phyloP scores from a whole-genome alignment of 2,113 vertebrate genomes.

The Vulpes ferrilata region DNA sequence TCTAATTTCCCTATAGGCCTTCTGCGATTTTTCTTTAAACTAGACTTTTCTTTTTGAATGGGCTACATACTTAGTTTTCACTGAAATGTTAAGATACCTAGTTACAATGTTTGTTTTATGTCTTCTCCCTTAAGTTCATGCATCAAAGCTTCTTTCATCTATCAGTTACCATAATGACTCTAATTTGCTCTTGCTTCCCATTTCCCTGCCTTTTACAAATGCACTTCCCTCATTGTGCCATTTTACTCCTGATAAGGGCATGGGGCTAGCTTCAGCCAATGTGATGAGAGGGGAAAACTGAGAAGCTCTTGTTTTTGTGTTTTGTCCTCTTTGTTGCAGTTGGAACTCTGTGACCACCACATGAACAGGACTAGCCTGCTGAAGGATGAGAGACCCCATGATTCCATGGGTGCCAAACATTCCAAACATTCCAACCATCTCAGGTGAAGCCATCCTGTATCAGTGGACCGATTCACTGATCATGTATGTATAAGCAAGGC shows the following conservation, averaged over 20 bases:
- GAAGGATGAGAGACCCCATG: not conserved
- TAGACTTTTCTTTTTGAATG: not conserved
- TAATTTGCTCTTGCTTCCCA: not conserved
- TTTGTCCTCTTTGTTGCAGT: not conserved
- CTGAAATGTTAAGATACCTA: not conserved
- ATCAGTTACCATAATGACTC: too few relatives aligned
- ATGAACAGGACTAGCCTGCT: not conserved
- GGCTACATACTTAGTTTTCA: not conserved
- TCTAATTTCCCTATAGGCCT: not conserved
- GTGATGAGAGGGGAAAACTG: not conserved
- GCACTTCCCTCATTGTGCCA: not conserved
- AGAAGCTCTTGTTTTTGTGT: not conserved
- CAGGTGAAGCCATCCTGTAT: fast-evolving
- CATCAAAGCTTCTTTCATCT: not conserved
- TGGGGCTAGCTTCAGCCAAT: not conserved
- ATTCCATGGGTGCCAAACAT: not conserved
- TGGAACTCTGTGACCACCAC: not conserved
- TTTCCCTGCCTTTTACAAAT: not conserved
- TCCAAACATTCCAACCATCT: not conserved
- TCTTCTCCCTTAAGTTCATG: not conserved
- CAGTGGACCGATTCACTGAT: too few relatives aligned
- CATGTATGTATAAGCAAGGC: not conserved
- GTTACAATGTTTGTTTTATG: not conserved
- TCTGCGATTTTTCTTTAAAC: not conserved
- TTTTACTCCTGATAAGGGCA: not conserved